These are phyloP conservation scores for Vanessa atalanta DNA, from an alignment of 1,140 invertebrate genomes.

Conservation along the genomic window DNA sequence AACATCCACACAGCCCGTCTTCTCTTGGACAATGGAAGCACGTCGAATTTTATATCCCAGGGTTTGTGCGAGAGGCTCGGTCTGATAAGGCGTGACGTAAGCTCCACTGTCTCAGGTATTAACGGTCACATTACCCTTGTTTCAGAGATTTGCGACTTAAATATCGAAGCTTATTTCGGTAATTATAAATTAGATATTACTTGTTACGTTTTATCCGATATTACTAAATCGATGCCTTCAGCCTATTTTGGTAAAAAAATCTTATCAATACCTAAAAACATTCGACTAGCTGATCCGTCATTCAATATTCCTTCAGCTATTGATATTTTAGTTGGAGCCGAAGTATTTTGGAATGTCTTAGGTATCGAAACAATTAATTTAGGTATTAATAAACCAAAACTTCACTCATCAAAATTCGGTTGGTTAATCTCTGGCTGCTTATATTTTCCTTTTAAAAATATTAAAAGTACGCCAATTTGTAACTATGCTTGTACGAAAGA, in stretches of 20 bases:
- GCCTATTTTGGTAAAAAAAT: too few relatives aligned
- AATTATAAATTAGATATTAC: too few relatives aligned
- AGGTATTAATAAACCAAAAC: constrained; percentile 40
- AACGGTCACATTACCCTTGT: constrained; percentile 6
- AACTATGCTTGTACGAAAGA: constrained; percentile 5
- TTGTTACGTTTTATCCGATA: too few relatives aligned
- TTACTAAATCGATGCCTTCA: too few relatives aligned
- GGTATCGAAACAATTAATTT: constrained; percentile 37
- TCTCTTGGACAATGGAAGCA: constrained; percentile 20
- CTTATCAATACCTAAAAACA: constrained; percentile 26
- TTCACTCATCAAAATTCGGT: constrained; percentile 43
- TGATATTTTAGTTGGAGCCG: constrained; percentile 33
- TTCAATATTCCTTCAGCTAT: constrained; percentile 31
- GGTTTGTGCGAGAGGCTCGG: constrained; percentile 36
- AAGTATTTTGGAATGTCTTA: constrained; percentile 39
- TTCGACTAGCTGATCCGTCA: constrained; percentile 34
- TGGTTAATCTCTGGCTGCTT: constrained; percentile 43
- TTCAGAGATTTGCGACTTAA: constrained; percentile 41
- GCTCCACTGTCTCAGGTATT: constrained; percentile 27
- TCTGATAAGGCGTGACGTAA: constrained; percentile 18
- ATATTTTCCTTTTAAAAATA: constrained; percentile 7
- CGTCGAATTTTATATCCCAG: constrained; percentile 38
- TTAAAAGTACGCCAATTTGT: background rate
- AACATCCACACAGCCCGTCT: too few relatives aligned
- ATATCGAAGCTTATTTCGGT: too few relatives aligned